These are phyloP conservation scores for Alaudala cheleensis DNA, from an alignment of 2,113 vertebrate species.

Conservation along the genomic window DNA sequence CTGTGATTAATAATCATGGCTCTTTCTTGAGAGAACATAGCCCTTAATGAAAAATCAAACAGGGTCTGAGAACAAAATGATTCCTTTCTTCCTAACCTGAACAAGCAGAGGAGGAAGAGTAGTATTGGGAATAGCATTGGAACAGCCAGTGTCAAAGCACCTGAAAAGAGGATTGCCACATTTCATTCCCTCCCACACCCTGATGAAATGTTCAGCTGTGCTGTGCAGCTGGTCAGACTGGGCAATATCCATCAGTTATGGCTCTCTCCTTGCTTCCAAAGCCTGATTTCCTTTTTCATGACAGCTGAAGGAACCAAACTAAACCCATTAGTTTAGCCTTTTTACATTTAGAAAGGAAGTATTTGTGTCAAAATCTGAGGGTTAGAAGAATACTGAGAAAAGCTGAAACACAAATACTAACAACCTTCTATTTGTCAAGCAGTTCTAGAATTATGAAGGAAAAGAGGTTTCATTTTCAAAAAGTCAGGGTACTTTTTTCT, in stretches of 20 bases:
- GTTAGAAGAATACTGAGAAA: background rate
- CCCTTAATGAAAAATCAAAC: background rate
- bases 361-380: background rate
- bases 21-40: background rate
- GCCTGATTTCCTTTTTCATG: background rate
- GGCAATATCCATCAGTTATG: background rate
- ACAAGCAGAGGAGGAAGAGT: background rate
- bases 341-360: background rate
- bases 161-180: background rate
- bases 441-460: background rate
- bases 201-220: background rate
- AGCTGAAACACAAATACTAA: background rate
- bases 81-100: background rate
- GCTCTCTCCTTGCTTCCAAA: background rate
- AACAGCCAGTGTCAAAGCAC: background rate
- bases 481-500: background rate
- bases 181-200: background rate
- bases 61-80: background rate
- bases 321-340: background rate
- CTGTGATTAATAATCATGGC: background rate
- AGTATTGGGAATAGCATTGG: background rate
- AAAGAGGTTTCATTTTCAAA: background rate
- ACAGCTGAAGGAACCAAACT: background rate
- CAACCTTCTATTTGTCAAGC: background rate
- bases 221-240: background rate